Evolutionary conservation across 2,888 invertebrate species (phyloP).

Genomic region (Ectemnius lituratus): DNA sequence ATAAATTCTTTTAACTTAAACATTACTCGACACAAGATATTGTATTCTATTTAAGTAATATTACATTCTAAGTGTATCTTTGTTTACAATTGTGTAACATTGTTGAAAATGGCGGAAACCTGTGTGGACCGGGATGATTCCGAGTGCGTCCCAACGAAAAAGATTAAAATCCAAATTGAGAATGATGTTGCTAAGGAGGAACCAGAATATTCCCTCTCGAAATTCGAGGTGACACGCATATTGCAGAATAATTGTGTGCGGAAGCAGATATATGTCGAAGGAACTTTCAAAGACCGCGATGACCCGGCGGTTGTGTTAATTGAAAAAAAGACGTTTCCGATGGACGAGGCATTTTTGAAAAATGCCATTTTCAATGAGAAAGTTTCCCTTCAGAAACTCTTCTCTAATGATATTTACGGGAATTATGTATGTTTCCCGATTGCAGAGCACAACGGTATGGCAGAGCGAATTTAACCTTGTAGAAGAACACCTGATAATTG

Average conservation of each 20-base stretch:
- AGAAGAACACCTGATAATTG: background rate
- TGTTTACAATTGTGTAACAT: conserved; percentile 7
- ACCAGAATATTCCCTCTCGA: conserved; percentile 80
- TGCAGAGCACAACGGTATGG: conserved; percentile 82
- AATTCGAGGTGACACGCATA: conserved; percentile 84
- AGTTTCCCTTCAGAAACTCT: conserved; percentile 82
- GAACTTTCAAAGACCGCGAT: conserved; percentile 82
- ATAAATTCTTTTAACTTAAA: too few relatives aligned
- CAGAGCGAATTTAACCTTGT: background rate
- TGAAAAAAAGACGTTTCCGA: conserved; percentile 90
- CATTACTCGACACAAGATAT: too few relatives aligned
- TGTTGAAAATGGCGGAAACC: conserved; percentile 47
- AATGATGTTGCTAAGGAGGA: conserved; percentile 54
- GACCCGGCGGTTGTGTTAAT: conserved; percentile 86
- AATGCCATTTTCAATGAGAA: conserved; percentile 83
- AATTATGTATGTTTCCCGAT: conserved; percentile 87
- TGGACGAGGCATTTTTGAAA: conserved; percentile 79
- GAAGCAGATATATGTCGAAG: conserved; percentile 86
- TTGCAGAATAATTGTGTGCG: conserved; percentile 86
- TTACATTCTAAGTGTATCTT: background rate
- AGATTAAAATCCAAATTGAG: conserved; percentile 44
- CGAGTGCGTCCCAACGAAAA: conserved; percentile 46
- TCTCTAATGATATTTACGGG: conserved; percentile 91
- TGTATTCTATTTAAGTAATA: too few relatives aligned
- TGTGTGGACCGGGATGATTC: conserved; percentile 21